phyloP scores from a whole-genome alignment of 1,140 invertebrate species.

The Polypedilum vanderplanki region DNA sequence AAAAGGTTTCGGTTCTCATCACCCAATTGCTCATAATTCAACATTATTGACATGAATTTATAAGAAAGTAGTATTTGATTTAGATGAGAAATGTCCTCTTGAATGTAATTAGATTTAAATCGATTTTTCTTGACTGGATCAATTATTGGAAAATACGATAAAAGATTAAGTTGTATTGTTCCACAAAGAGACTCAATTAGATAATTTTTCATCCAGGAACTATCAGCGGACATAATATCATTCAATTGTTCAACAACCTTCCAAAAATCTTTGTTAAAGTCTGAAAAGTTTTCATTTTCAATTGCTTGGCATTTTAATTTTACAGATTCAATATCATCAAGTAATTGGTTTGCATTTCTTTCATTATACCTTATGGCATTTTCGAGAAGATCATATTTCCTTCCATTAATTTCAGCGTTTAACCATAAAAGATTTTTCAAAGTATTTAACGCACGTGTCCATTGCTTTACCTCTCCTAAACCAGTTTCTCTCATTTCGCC shows the following conservation, averaged over 20 bases:
- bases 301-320: background rate
- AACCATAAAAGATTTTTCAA: conserved; percentile 2
- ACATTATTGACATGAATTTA: conserved; percentile 39
- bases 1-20: conserved; percentile 39
- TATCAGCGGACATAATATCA: background rate
- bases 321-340: background rate
- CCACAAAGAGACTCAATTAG: conserved; percentile 37
- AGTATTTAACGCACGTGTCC: background rate
- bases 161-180: conserved; percentile 44
- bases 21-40: conserved; percentile 40
- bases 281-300: conserved; percentile 15
- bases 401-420: background rate
- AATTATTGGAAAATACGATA: conserved; percentile 51
- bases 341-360: background rate
- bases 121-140: conserved; percentile 68
- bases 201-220: background rate
- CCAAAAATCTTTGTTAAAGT: conserved; percentile 21
- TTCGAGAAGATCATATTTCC: background rate
- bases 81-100: conserved; percentile 51
- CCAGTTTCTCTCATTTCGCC: background rate
- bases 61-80: conserved; percentile 35
- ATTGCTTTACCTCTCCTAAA: background rate
- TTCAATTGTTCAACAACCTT: background rate
- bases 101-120: conserved; percentile 57
- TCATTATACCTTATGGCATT: background rate